Base-by-base conservation (phyloP, 2,113 vertebrate species). In the Marcusenius ussheri region DNA sequence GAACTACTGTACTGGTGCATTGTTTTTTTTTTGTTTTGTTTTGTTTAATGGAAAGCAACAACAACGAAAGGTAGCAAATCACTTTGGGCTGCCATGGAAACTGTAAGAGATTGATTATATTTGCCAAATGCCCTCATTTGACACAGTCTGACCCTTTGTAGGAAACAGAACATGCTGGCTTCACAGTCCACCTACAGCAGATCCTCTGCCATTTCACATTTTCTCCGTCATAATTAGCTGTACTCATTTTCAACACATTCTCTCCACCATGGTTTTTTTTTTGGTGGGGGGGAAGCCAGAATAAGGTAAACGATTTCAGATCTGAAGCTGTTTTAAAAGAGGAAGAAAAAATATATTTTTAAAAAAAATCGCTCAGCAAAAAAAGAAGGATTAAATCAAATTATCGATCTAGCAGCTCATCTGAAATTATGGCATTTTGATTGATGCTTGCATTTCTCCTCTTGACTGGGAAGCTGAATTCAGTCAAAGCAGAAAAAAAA, bases 401-500 rank as follows among this genome's bases (percentile, higher is more conserved):
- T 87, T 50, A 87, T 56, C 8, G 85, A 87, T 56, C 85, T 31
- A 87, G 49, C 49, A 27, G 27, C 50, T 87, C 85, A 35, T 87
- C 31, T 9, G 85, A 53, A 87, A 87, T 87, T 87, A 87, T 87
- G 85, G 17, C 85, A 87, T 53, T 87, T 51, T 87, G 85, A 87
- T 53, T 53, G 85, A 87, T 87, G 85, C 24, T 87, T 87, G 85
- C 13, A 87, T 87, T 87, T 87, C 85, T 87, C 85, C 85, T 17
- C 5, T 50, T 56, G 85, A 87, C 85, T 17, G 85, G 27, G 50
- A 87, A 87, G 85, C 50, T 56, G 85, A 87, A 53, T 87, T 87
- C 47, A 87, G 49, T 47, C 85, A 87, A 87, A 87, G 47, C 49
- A 50, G 31, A 15, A 77, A 80, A 77, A 87, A 56, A 87, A 10